Percentiles rank a stretch among this genome's conserved stretches.
These are phyloP conservation scores for Cyphomyrmex costatus DNA, from an alignment of 1,140 invertebrate genomes.

Conservation along the genomic window DNA sequence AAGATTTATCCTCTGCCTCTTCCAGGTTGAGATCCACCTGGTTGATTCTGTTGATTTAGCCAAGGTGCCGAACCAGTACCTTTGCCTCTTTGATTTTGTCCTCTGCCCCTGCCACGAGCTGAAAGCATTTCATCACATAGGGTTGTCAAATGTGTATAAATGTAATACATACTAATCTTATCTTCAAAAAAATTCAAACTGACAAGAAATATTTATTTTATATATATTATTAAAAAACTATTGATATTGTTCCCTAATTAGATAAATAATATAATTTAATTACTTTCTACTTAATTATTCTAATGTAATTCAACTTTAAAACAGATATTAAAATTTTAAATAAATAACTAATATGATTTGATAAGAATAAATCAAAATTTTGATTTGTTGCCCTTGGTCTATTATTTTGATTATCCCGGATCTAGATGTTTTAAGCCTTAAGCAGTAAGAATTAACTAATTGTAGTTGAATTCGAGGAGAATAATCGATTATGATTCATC, in stretches of 20 bases:
- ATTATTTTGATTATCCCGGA: no score
- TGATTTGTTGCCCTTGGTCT: no score
- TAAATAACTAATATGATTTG: no score
- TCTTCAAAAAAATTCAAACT: constrained; percentile 41
- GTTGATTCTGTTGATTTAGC: constrained; percentile 86
- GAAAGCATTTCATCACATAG: constrained; percentile 38
- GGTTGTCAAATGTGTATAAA: constrained; percentile 16
- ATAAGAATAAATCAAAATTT: no score
- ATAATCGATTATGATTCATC: no score
- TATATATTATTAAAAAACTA: background rate
- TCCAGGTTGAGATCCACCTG: constrained; percentile 82
- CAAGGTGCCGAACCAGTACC: constrained; percentile 85
- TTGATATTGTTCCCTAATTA: background rate
- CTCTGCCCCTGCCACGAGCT: constrained; percentile 85
- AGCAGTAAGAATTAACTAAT: no score
- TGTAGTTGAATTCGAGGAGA: no score
- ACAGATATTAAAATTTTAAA: background rate
- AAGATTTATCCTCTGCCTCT: constrained; percentile 83
- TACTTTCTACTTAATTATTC: background rate
- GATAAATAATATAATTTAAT: background rate
- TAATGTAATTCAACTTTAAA: background rate
- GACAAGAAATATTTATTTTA: background rate
- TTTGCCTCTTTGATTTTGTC: constrained; percentile 85
- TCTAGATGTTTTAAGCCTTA: no score
- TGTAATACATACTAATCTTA: constrained; percentile 41